Base-by-base conservation (phyloP, 1,140 invertebrate species). In the Leucophenga varia region DNA sequence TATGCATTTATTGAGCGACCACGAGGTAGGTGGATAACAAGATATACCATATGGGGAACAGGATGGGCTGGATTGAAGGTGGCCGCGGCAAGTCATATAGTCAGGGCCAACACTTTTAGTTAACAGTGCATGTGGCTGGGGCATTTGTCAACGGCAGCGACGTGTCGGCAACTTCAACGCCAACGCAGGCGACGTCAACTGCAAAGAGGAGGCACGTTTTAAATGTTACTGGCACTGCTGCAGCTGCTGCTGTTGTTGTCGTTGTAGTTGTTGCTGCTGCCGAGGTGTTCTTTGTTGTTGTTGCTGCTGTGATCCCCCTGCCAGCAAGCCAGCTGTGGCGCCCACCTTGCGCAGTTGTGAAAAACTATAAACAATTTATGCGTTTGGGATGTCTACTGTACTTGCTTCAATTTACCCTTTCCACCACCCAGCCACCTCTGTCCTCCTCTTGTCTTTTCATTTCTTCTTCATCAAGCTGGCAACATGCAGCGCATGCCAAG, bases 321-420 rank as follows among this genome's bases (percentile, higher is more conserved):
- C 32, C 31, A 10, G 8, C 17, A 14, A 13, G 3, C 31, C 25
- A 18, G 12, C 12, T n/a, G 18, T 43, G 51, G 49, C 36, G 45
- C 48, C 55, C 54, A 57, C 54, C 51, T 49, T 17, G 16, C 28
- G 22, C 2, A 42, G 37, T 25, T 21, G 12, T 7, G 39, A 49
- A 55, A 40, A 52, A 58, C 63, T 45, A 65, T 65, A 67, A 65
- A 57, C 53, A 67, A 65, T 65, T 67, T 65, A 65, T 65, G 64
- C 48, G 59, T 59, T 63, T 67, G 63, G 63, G 63, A 63, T 58
- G 63, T 67, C 54, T 50, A n/a, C n/a, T n/a, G n/a, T n/a, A n/a
- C n/a, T n/a, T n/a, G n/a, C n/a, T n/a, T n/a, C n/a, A n/a, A n/a
- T n/a, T 10, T 34, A 10, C 28, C 30, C 8, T 17, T 46, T n/a